These are phyloP conservation scores for Syrrhaptes paradoxus DNA, from an alignment of 2,113 vertebrate genomes.

Conservation along the genomic window DNA sequence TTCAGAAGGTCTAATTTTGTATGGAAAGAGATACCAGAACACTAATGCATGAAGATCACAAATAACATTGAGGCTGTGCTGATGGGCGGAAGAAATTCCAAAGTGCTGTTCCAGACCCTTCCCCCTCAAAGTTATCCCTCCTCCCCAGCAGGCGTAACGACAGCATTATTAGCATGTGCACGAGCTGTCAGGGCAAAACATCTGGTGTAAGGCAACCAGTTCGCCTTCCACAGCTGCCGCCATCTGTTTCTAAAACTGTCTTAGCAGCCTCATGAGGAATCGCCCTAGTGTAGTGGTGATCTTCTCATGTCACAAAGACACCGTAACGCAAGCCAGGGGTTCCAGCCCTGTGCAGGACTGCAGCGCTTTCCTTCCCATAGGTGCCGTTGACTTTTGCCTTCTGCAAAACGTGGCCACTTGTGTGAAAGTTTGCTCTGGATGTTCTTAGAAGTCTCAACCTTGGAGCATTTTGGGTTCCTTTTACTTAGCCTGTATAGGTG, in stretches of 20 bases:
- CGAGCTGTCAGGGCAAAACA: constrained; percentile 32
- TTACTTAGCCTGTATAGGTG: not conserved
- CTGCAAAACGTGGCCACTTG: not conserved
- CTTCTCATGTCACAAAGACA: not conserved
- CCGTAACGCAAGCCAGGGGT: not conserved
- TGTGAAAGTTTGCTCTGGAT: not conserved
- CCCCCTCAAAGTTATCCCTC: not conserved
- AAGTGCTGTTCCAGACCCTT: not conserved
- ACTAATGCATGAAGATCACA: not conserved
- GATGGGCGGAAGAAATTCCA: not conserved
- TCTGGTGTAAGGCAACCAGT: not conserved
- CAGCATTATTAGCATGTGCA: not conserved
- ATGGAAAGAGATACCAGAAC: not conserved
- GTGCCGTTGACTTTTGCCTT: not conserved
- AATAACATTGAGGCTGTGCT: not conserved
- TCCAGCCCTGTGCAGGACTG: not conserved
- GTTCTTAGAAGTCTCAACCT: not conserved
- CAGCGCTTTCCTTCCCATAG: not conserved
- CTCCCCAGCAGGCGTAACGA: not conserved
- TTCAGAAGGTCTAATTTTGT: constrained; percentile 6
- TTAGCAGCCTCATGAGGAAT: not conserved
- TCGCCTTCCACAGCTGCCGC: not conserved
- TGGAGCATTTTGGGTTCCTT: not conserved
- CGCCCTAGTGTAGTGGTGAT: not conserved
- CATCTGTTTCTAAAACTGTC: not conserved